Conservation (phyloP, 2,888 invertebrate species). For the Octodonta nipae region DNA sequence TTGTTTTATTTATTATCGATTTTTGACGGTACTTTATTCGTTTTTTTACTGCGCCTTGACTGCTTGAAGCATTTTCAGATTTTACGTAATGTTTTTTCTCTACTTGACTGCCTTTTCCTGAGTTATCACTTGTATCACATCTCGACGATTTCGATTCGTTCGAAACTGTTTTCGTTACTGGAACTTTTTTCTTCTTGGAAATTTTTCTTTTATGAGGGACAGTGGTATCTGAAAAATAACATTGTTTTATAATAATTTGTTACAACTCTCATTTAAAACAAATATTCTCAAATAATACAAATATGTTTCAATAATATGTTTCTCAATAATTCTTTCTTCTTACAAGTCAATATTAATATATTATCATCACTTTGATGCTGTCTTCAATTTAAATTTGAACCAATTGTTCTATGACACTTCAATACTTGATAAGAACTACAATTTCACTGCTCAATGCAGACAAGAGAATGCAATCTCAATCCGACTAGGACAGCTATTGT, state of each 20-base stretch:
- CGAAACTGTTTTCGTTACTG: slow-evolving; percentile 19
- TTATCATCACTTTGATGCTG: too few species aligned
- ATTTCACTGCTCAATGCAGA: too few species aligned
- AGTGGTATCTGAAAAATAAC: slow-evolving; percentile 26
- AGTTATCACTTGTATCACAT: slow-evolving; percentile 14
- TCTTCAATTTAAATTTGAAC: not conserved
- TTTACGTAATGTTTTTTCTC: slow-evolving; percentile 16
- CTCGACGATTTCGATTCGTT: slow-evolving; percentile 18
- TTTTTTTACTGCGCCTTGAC: slow-evolving; percentile 30
- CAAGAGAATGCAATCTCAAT: too few species aligned
- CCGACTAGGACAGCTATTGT: too few species aligned
- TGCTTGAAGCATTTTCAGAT: slow-evolving; percentile 15
- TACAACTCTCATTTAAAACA: too few species aligned
- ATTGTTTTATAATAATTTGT: too few species aligned
- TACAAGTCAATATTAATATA: too few species aligned
- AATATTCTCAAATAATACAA: too few species aligned
- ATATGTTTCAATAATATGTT: too few species aligned
- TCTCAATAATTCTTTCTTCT: too few species aligned
- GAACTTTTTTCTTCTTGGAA: slow-evolving; percentile 19
- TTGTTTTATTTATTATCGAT: slow-evolving; percentile 19
- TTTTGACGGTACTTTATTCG: slow-evolving; percentile 28
- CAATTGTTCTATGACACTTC: not conserved
- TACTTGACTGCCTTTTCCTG: slow-evolving; percentile 13
- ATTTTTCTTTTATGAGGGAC: slow-evolving; percentile 22
- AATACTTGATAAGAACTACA: not conserved